Percentiles rank a stretch among this genome's conserved stretches.
phyloP scores from a whole-genome alignment of 1,140 invertebrate genomes.

The Pogonomyrmex barbatus region DNA sequence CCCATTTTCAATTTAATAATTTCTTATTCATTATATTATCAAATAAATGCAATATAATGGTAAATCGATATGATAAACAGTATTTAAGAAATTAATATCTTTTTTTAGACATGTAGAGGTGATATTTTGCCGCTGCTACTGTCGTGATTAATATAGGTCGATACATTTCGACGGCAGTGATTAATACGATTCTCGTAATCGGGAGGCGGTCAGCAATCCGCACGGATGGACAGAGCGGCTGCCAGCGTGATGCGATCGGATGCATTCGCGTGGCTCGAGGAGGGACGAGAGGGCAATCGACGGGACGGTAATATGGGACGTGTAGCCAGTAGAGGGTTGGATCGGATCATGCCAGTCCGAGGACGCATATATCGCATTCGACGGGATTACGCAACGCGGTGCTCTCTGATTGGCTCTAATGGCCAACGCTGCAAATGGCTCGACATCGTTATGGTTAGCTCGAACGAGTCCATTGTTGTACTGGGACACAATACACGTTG shows the following conservation, averaged over 20 bases:
- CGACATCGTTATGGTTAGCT: constrained; percentile 76
- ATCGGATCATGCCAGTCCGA: constrained; percentile 70
- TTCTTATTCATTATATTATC: constrained; percentile 14
- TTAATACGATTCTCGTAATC: constrained; percentile 84
- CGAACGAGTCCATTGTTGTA: constrained; percentile 75
- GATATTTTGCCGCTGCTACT: constrained; percentile 1
- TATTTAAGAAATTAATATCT: background rate
- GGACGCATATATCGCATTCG: constrained; percentile 76
- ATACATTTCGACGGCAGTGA: constrained; percentile 72
- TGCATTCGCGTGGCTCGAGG: constrained; percentile 70
- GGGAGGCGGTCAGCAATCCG: constrained; percentile 78
- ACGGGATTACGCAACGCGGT: constrained; percentile 80
- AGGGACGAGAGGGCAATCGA: constrained; percentile 71
- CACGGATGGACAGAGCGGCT: constrained; percentile 71
- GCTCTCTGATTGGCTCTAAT: constrained; percentile 81
- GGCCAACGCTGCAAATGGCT: constrained; percentile 76
- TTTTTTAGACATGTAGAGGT: constrained; percentile 2
- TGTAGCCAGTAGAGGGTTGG: constrained; percentile 74
- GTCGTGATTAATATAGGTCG: constrained; percentile 72
- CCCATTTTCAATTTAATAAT: constrained; percentile 33
- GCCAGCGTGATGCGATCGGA: constrained; percentile 67
- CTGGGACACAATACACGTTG: constrained; percentile 64
- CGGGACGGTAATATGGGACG: constrained; percentile 72
- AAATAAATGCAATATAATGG: background rate
- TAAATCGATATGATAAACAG: background rate